Evolutionary conservation across 2,113 vertebrate genomes (phyloP).

Genomic region (Xenus cinereus): DNA sequence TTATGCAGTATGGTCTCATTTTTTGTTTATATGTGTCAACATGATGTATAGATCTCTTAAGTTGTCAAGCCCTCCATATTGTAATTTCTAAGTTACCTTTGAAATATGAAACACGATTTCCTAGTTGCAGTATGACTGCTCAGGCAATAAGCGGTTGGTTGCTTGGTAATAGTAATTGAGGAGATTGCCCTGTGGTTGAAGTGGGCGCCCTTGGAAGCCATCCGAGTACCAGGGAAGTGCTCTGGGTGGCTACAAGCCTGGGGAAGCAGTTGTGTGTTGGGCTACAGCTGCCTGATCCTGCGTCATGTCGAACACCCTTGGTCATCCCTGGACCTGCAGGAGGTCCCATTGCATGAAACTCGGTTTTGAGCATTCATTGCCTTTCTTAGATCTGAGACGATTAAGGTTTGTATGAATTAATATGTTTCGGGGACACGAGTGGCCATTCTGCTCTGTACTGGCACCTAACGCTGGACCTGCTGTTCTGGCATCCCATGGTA

Average conservation of each 20-base stretch:
- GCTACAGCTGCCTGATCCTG: background rate
- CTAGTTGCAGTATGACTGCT: background rate
- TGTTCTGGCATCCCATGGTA: rapidly evolving
- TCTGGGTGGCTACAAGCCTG: rapidly evolving
- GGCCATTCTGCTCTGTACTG: background rate
- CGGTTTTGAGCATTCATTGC: background rate
- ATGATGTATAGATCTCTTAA: constrained; percentile 57
- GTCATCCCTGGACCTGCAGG: background rate
- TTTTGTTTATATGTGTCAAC: constrained; percentile 62
- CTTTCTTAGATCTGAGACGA: background rate
- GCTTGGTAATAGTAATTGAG: background rate
- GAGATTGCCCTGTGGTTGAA: background rate
- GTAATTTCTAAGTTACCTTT: constrained; percentile 45
- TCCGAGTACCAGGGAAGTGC: background rate
- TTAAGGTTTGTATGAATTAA: background rate
- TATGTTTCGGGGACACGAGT: background rate
- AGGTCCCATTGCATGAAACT: background rate
- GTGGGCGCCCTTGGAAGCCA: background rate
- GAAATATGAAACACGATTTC: constrained; percentile 29
- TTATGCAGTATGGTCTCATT: constrained; percentile 52
- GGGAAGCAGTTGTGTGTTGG: background rate
- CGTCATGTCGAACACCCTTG: rapidly evolving
- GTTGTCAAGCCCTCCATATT: constrained; percentile 51
- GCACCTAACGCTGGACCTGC: background rate
- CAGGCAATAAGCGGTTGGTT: background rate